Evolutionary conservation across 2,888 invertebrate species (phyloP).

Genomic region (Athalia rosae): DNA sequence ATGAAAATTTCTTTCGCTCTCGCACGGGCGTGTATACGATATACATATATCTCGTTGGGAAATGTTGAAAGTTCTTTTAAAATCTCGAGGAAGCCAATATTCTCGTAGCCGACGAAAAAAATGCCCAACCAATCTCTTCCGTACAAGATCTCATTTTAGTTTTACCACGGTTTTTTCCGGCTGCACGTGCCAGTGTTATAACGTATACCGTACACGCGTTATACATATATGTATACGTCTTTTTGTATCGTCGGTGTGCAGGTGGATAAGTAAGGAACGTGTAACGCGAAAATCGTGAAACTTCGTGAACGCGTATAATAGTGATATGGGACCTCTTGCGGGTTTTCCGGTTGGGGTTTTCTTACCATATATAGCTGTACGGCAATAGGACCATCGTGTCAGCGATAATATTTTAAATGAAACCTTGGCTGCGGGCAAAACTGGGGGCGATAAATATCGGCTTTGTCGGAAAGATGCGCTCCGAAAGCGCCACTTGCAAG

Average conservation of each 20-base stretch:
- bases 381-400: slow-evolving; percentile 55
- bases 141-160: slow-evolving; percentile 35
- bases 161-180: no score
- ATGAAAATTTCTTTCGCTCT: background rate
- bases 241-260: background rate
- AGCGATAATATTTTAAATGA: slow-evolving; percentile 71
- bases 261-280: slow-evolving; percentile 33
- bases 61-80: slow-evolving; percentile 59
- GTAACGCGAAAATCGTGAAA: slow-evolving; percentile 19
- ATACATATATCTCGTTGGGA: slow-evolving; percentile 62
- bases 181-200: no score
- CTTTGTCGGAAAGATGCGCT: slow-evolving; percentile 67
- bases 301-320: background rate
- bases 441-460: slow-evolving; percentile 69
- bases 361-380: slow-evolving; percentile 7
- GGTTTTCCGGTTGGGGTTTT: background rate
- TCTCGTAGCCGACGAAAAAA: background rate
- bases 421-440: slow-evolving; percentile 59
- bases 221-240: no score
- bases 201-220: no score
- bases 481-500: slow-evolving; percentile 71
- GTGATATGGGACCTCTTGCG: background rate
- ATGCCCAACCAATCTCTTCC: slow-evolving; percentile 21
- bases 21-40: background rate
- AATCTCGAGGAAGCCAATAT: slow-evolving; percentile 68